These are phyloP conservation scores for Himalopsyche tibetana DNA, from an alignment of 2,888 invertebrate species.

Conservation along the genomic window DNA sequence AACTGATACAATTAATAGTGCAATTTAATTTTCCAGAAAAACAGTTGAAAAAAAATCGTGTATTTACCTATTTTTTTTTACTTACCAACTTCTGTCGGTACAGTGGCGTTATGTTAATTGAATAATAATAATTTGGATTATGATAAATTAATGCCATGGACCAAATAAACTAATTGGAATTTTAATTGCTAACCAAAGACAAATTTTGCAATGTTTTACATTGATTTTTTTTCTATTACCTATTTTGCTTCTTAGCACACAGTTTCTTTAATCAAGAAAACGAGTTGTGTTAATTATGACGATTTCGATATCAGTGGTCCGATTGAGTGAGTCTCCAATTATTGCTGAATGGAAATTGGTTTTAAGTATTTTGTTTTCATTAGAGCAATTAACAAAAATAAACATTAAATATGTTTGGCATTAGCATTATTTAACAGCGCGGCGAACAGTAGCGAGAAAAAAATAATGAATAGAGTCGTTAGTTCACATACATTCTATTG, in stretches of 20 bases:
- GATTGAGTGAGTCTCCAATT: not conserved
- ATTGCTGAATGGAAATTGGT: conserved; percentile 31
- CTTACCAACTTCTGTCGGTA: no score
- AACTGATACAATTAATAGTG: no score
- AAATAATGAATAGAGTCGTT: conserved; percentile 40
- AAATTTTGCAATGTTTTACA: not conserved
- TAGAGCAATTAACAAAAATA: conserved; percentile 40
- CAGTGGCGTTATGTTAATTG: no score
- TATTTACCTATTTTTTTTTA: no score
- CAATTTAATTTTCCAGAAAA: no score
- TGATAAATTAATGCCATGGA: no score
- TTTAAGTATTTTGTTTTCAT: conserved; percentile 40
- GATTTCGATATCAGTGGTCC: not conserved
- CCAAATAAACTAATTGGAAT: no score
- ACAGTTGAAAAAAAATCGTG: no score
- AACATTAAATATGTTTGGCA: conserved; percentile 29
- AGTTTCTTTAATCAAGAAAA: not conserved
- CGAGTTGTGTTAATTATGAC: conserved; percentile 23
- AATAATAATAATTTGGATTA: no score
- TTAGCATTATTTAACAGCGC: conserved; percentile 41
- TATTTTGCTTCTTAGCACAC: not conserved
- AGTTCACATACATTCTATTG: conserved; percentile 1
- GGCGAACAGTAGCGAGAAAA: conserved; percentile 16
- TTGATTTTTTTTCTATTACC: not conserved
- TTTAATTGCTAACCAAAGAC: not conserved